Conservation (phyloP, 2,888 invertebrate species). For the Cosmia trapezina region DNA sequence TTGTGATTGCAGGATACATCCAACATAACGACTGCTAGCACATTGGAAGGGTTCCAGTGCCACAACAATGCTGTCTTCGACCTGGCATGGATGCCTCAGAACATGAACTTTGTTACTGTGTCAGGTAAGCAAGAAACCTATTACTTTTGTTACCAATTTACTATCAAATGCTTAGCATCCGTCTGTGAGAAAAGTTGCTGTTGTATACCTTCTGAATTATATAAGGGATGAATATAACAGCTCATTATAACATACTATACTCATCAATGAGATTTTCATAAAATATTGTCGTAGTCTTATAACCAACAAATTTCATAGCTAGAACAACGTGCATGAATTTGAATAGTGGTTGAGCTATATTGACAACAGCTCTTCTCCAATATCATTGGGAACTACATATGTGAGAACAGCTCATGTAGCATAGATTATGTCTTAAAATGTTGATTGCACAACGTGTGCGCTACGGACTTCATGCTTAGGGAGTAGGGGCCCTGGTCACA, state of each 20-base stretch:
- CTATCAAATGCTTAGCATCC: not conserved
- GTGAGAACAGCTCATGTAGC: not conserved
- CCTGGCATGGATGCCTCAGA: constrained; percentile 95
- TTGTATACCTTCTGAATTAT: not conserved
- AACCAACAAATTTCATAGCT: not conserved
- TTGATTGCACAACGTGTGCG: too few species aligned
- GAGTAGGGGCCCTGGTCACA: too few species aligned
- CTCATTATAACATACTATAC: not conserved
- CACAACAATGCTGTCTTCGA: constrained; percentile 98
- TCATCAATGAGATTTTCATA: not conserved
- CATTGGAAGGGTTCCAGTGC: constrained; percentile 89
- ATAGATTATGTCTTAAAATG: too few species aligned
- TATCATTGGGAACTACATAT: not conserved
- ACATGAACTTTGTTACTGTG: constrained; percentile 95
- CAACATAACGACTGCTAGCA: constrained; percentile 78
- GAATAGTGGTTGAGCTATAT: not conserved
- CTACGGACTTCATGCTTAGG: too few species aligned
- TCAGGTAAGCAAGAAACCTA: constrained; percentile 88
- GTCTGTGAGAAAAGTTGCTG: too few species aligned
- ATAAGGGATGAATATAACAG: not conserved
- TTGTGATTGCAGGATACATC: constrained; percentile 86
- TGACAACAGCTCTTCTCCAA: not conserved
- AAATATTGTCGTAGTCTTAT: not conserved
- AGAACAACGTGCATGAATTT: not conserved
- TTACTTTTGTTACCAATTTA: not conserved